Evolutionary conservation across 2,888 invertebrate genomes (phyloP), one percentile per base, ranked within the genome.

Genomic region (Pseudeuparius sepicola): DNA sequence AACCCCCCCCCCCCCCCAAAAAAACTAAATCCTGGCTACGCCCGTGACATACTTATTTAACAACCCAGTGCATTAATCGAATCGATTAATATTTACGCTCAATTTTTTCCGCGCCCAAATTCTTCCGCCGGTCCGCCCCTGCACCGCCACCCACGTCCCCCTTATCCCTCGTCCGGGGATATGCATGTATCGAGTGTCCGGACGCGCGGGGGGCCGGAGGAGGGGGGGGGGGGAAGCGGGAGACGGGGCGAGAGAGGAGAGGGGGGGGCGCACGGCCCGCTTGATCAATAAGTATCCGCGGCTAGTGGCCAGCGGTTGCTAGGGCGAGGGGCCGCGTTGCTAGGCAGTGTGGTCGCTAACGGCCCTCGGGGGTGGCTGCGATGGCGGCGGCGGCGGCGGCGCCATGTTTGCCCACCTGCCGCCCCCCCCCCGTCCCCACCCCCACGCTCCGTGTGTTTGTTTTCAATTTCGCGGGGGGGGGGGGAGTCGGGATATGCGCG

Each of bases 241-340:
- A 20, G 27, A 31, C 36, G 28, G 33, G 31, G 31, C 23, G 34
- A 14, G 20, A 24, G 33, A 30, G 31, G 29, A 26, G 43, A 37
- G 44, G 39, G 41, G 35, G 38, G 35, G 39, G 40, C 38, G 42
- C 44, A 46, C 44, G 47, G 45, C 52, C 49, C 49, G 52, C 54
- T 58, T 63, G 62, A 64, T 64, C 63, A 64, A 64, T 64, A 64
- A 63, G 60, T 63, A 63, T 64, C 64, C 63, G 62, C 60, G 64
- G 64, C 64, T 64, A 64, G 64, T 64, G 64, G 64, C 64, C 63
- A 64, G 64, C 62, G 56, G 64, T 64, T 64, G 64, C 64, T 61
- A 64, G 63, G 64, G 63, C 58, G 61, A 60, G 62, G 61, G 63
- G 59, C 62, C 48, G 47, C 57, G 64, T 64, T 64, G 64, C 64